Conservation (phyloP, 1,140 invertebrate genomes). For the Scaptodrosophila lebanonensis region DNA sequence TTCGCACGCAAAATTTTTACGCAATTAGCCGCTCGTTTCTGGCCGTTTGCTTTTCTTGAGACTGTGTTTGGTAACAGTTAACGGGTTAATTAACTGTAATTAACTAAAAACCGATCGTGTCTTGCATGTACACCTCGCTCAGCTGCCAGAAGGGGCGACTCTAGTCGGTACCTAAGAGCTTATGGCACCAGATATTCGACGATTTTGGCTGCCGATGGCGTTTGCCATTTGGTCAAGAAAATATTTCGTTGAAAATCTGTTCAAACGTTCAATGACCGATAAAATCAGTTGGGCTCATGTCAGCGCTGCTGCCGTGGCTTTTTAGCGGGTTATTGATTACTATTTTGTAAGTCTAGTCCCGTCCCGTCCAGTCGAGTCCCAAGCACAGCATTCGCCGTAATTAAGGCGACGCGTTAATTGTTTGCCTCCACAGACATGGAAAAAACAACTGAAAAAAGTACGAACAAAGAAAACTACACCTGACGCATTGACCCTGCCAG, state of each 20-base stretch:
- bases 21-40: conserved; percentile 48
- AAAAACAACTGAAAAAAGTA: conserved; percentile 44
- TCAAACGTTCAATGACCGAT: conserved; percentile 72
- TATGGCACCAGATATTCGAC: too few relatives aligned
- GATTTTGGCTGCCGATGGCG: too few relatives aligned
- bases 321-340: conserved; percentile 73
- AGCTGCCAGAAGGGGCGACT: too few relatives aligned
- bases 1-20: conserved; percentile 65
- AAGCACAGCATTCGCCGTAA: conserved; percentile 59
- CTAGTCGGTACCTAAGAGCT: too few relatives aligned
- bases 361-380: conserved; percentile 24
- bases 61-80: conserved; percentile 28
- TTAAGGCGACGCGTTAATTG: conserved; percentile 70
- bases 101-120: conserved; percentile 66
- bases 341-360: conserved; percentile 46
- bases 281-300: conserved; percentile 50
- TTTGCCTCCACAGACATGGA: conserved; percentile 44
- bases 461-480: conserved; percentile 73
- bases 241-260: conserved; percentile 33
- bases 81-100: conserved; percentile 44
- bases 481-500: conserved; percentile 18
- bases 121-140: conserved; percentile 33
- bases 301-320: conserved; percentile 25
- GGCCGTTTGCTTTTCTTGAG: too few relatives aligned
- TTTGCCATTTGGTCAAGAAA: neutral